Evolutionary conservation across 2,113 vertebrate species (phyloP), one percentile per base, ranked within the genome.

Genomic region (Chloropsis cyanopogon): DNA sequence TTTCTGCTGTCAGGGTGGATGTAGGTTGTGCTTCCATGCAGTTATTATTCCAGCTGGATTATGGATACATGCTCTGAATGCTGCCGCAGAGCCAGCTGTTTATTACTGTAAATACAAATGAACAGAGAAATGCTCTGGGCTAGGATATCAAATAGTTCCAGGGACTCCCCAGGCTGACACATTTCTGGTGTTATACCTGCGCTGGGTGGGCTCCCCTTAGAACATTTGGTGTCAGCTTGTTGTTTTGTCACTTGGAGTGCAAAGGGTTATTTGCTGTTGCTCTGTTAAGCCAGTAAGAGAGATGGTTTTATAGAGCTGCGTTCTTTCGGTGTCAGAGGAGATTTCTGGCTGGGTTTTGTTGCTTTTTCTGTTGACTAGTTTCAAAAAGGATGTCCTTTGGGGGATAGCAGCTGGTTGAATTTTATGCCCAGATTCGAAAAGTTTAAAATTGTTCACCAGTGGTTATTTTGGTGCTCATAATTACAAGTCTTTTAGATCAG

Each of bases 11-110:
- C 84, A 14, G 50, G 20, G 33, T 80, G 49, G 91, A 93, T 82
- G 85, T 54, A 75, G 82, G 90, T 63, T 96, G 87, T 91, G 75
- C 69, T 61, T 86, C 78, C 54, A 28, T 92, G 84, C 89, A 52
- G 68, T 95, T 88, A 57, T 88, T 91, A 78, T 93, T 92, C 2
- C 1, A 47, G 88, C 37, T 71, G 93, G 88, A 93, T 95, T 94
- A 90, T 24, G 68, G 73, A 69, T 87, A 22, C 82, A n/a, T 66
- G 57, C 50, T 87, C 88, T 54, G 79, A 80, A 86, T 80, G 87
- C 56, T 80, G 33, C 85, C 0, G 3, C 68, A 78, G 84, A 33
- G 66, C 92, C 54, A 93, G 70, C 81, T 56, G 35, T 66, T 79
- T 83, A 78, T 77, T 49, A 29, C 22, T 88, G 76, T 53, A 88